Percentiles rank a stretch among this genome's conserved stretches.
These are phyloP conservation scores for Aix galericulata DNA, from an alignment of 2,113 vertebrate species.

Conservation along the genomic window DNA sequence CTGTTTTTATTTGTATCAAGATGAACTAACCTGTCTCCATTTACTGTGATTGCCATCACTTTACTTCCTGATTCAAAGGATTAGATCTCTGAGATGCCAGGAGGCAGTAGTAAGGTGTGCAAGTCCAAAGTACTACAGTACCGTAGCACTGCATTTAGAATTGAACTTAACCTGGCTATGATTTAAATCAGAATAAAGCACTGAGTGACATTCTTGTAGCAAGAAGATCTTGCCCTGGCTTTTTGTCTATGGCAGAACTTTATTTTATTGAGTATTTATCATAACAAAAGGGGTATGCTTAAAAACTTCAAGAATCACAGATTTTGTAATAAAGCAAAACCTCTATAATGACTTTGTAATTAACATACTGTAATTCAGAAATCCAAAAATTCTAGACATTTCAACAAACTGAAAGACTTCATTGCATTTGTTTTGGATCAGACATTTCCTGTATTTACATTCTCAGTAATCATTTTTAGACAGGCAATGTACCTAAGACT, in stretches of 20 bases:
- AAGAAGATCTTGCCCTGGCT: not conserved
- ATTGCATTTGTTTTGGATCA: not conserved
- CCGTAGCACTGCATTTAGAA: not conserved
- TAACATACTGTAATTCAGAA: not conserved
- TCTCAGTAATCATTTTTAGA: not conserved
- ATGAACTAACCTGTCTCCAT: not conserved
- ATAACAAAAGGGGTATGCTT: not conserved
- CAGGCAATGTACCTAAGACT: not conserved
- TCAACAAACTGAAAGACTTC: not conserved
- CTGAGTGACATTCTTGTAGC: not conserved
- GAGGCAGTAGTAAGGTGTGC: not conserved
- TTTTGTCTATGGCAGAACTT: not conserved
- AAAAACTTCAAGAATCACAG: constrained; percentile 8
- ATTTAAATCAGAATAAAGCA: not conserved
- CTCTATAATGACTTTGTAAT: not conserved
- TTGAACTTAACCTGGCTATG: accelerated
- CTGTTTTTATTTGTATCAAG: not conserved
- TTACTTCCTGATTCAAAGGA: not conserved
- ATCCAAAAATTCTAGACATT: not conserved
- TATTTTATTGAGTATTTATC: not conserved
- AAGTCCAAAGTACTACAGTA: not conserved
- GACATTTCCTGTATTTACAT: not conserved
- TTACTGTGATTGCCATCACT: not conserved
- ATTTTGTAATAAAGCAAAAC: not conserved
- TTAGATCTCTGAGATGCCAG: not conserved